Base-by-base conservation (phyloP, 92 coral and sea anemone genomes). In the Heliopora coerulea region DNA sequence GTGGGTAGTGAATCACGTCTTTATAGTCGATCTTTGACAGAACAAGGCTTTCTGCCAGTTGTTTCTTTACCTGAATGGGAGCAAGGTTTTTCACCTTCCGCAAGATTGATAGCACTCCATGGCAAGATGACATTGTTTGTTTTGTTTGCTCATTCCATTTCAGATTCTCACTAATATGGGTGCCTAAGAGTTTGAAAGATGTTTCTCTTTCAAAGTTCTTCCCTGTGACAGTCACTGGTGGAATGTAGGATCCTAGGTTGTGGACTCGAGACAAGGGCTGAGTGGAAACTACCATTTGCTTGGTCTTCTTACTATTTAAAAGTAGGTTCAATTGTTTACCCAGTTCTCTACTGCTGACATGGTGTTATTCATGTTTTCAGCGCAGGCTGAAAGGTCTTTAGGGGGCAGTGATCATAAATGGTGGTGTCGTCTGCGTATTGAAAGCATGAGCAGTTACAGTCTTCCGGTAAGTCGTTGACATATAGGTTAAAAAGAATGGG, bases 241-340 rank as follows among this genome's bases (percentile, higher is more conserved):
- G 81, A 8, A n/a, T 61, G 3, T 21, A 39, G 8, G 68, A 60
- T 39, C 5, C 78, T 20, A 79, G 35, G n/a, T 69, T n/a, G 64
- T 68, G 30, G 67, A 69, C 59, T 56, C 62, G 73, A 19, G 78
- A 68, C 49, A 68, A 49, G 26, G 73, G 76, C 68, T 79, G 61
- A 7, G 62, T 68, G 78, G 83, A 7, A 46, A 68, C 37, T 20
- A 69, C 40, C 83, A 79, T 79, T 63, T 56, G 83, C 35, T 79
- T 79, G 70, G 78, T 79, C 78, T 79, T 68, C 17, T 52, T 7
- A 26, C 37, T 72, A 34, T 72, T n/a, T n/a, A n/a, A n/a, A n/a
- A n/a, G n/a, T n/a, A n/a, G n/a, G n/a, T n/a, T n/a, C n/a, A n/a
- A n/a, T n/a, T n/a, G n/a, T n/a, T n/a, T n/a, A n/a, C n/a, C n/a